Percentiles rank a stretch among this genome's conserved stretches.
Evolutionary conservation across 1,140 invertebrate genomes (phyloP).

Genomic region (Magallana gigas): DNA sequence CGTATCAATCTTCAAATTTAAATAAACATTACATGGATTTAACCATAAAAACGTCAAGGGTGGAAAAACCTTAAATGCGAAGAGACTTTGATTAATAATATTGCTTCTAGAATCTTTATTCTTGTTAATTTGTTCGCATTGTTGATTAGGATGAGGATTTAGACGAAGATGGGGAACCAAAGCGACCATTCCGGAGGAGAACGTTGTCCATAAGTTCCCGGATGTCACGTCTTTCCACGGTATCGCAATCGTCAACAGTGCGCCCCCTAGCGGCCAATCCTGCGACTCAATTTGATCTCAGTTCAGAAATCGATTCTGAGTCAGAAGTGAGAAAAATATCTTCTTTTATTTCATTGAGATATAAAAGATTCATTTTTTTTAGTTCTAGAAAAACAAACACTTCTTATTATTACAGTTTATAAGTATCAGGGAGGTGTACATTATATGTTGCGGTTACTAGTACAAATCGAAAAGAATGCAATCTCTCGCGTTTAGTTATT

Average conservation of each 20-base stretch:
- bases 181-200: slow-evolving; percentile 71
- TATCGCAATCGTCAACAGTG: slow-evolving; percentile 68
- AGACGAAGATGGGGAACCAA: slow-evolving; percentile 65
- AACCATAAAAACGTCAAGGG: too few species aligned
- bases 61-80: too few species aligned
- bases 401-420: too few species aligned
- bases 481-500: too few species aligned
- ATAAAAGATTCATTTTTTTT: too few species aligned
- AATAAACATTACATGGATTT: too few species aligned
- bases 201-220: slow-evolving; percentile 74
- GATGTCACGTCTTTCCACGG: slow-evolving; percentile 61
- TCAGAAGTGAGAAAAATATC: slow-evolving; percentile 41
- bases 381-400: too few species aligned
- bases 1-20: too few species aligned
- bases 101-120: not conserved
- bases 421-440: too few species aligned
- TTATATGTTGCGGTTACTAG: too few species aligned
- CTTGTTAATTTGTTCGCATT: not conserved
- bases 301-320: slow-evolving; percentile 43
- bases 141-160: slow-evolving; percentile 63
- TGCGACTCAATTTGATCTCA: slow-evolving; percentile 35
- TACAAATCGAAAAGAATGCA: too few species aligned
- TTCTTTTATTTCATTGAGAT: too few species aligned
- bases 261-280: slow-evolving; percentile 66
- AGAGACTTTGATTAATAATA: not conserved